phyloP scores from a whole-genome alignment of 2,113 vertebrate genomes.

The Pontoporia blainvillei region DNA sequence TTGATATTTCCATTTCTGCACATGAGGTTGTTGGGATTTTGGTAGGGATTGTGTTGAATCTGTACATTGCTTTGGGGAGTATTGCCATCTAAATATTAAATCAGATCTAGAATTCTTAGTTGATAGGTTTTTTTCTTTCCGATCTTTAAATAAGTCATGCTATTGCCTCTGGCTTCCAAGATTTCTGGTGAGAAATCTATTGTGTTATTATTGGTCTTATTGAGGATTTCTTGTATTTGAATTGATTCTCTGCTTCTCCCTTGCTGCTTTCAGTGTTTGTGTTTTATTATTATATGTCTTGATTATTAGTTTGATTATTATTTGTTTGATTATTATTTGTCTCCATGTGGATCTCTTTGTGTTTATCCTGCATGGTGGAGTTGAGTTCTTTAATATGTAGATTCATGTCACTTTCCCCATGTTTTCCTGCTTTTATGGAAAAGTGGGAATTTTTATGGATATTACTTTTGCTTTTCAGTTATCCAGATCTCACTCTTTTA shows the following conservation, averaged over 20 bases:
- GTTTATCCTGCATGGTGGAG: background rate
- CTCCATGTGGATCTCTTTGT: background rate
- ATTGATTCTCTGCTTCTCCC: background rate
- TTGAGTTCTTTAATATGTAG: background rate
- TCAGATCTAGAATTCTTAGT: background rate
- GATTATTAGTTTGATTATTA: too few relatives aligned
- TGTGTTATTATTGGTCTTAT: background rate
- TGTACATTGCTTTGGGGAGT: background rate
- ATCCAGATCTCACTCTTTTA: background rate
- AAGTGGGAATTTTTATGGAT: background rate
- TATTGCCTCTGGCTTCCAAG: background rate
- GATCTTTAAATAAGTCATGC: background rate
- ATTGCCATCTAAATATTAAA: background rate
- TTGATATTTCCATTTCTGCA: background rate
- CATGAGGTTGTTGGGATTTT: background rate
- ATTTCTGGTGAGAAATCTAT: background rate
- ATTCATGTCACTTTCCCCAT: background rate
- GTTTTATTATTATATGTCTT: too few relatives aligned
- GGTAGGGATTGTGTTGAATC: background rate
- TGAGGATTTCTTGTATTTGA: background rate
- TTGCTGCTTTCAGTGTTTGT: background rate
- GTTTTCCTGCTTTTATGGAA: background rate
- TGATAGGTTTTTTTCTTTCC: background rate
- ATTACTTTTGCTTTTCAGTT: background rate
- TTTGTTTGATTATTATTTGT: background rate